phyloP scores from a whole-genome alignment of 2,113 vertebrate genomes.

The Aptenodytes patagonicus region DNA sequence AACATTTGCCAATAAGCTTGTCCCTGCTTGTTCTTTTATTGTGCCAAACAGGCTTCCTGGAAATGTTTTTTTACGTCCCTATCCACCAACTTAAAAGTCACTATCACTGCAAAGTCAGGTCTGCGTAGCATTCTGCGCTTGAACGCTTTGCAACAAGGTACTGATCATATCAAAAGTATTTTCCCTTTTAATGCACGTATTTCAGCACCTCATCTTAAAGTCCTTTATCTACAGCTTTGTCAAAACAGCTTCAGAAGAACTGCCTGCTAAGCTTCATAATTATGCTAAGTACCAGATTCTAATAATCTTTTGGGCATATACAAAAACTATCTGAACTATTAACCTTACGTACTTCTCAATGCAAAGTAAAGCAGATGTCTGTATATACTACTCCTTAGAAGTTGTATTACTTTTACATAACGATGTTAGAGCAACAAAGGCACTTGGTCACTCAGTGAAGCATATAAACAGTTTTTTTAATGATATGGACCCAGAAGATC shows the following conservation, averaged over 20 bases:
- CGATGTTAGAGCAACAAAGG: not conserved
- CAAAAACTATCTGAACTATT: not conserved
- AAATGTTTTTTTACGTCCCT: not conserved
- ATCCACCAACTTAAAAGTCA: not conserved
- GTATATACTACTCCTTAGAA: not conserved
- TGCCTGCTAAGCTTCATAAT: not conserved
- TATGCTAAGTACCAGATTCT: not conserved
- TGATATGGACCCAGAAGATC: not conserved
- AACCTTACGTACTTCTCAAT: not conserved
- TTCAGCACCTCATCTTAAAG: not conserved
- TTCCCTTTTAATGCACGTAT: not conserved
- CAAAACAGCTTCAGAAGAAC: not conserved
- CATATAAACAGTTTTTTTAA: not conserved
- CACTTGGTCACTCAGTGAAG: not conserved
- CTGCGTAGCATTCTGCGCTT: not conserved
- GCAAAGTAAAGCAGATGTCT: not conserved
- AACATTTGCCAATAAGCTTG: not conserved
- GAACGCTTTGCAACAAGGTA: not conserved
- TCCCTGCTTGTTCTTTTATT: not conserved
- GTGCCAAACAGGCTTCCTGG: not conserved
- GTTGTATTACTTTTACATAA: not conserved
- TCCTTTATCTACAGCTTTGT: not conserved
- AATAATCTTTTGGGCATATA: not conserved
- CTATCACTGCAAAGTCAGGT: not conserved
- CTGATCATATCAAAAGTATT: not conserved